Base-by-base conservation (phyloP, 2,888 invertebrate genomes). In the Hypomecis punctinalis region DNA sequence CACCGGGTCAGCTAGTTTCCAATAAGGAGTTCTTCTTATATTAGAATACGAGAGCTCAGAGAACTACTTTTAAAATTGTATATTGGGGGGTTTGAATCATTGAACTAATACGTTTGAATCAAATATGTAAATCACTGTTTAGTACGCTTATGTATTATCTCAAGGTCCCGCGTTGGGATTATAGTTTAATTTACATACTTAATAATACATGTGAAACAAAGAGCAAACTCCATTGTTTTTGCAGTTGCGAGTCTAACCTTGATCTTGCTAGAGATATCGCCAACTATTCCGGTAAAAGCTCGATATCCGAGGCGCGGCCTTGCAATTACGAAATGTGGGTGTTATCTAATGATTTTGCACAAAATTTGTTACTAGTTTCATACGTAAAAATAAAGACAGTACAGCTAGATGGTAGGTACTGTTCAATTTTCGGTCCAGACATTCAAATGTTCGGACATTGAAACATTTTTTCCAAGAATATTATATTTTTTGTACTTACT, bases 221-320 rank as follows among this genome's bases (percentile, higher is more conserved):
- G n/a, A 40, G 6, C n/a, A 7, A 53, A 8, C 0, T 6, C 43
- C 35, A 54, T 54, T 54, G 45, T 55, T 55, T n/a, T 54, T 13
- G 36, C 13, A 36, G 55, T 37, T 39, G n/a, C 13, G 52, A 5
- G 39, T 46, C n/a, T 46, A 6, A 46, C 55, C 55, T 46, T 46
- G 56, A 39, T 9, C 46, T 23, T 39, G 46, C 10, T 39, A 23
- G 56, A 47, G 47, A 46, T 39, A 56, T 36, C 46, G 23, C 13
- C 45, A 39, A 47, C 39, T 56, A 47, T 56, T 39, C 11, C 37
- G 39, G 37, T 56, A 56, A 47, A 47, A 47, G 56, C 56, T 56
- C 55, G 43, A 37, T 55, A 47, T 56, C 5, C 10, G 49, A 37
- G 11, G 5, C 35, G 33, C 35, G 47, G 35, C 47, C 47, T 49